phyloP scores from a whole-genome alignment of 1,140 invertebrate genomes.

The Rhizoglyphus robini region DNA sequence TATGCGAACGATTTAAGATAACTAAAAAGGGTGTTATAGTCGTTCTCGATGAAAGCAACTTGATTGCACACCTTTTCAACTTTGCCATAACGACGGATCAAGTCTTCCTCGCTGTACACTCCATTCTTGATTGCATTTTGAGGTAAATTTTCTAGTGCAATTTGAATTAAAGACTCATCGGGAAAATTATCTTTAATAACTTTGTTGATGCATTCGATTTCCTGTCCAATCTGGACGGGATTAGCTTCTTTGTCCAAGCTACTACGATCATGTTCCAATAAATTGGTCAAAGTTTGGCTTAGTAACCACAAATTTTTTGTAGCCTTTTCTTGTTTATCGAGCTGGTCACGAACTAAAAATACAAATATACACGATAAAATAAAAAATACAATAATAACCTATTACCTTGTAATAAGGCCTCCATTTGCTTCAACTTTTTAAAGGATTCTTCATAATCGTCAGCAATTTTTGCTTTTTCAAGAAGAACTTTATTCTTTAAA shows the following conservation, averaged over 20 bases:
- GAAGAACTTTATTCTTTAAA: slow-evolving; percentile 49
- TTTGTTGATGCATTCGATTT: slow-evolving; percentile 13
- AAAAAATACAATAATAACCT: slow-evolving; percentile 14
- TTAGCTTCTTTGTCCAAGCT: neutral
- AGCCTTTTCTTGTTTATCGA: slow-evolving; percentile 60
- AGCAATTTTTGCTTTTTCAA: slow-evolving; percentile 53
- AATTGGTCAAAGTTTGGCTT: slow-evolving; percentile 47
- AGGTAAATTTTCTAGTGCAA: slow-evolving; percentile 52
- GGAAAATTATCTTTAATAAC: neutral
- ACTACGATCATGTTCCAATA: neutral
- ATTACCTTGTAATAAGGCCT: slow-evolving; percentile 66
- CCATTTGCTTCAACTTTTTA: slow-evolving; percentile 69
- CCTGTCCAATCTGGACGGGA: neutral
- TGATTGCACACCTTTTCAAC: slow-evolving; percentile 44
- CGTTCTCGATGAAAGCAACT: slow-evolving; percentile 66
- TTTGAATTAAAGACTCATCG: slow-evolving; percentile 10
- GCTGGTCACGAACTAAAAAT: slow-evolving; percentile 53
- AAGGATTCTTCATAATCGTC: slow-evolving; percentile 61
- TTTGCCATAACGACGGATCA: slow-evolving; percentile 68
- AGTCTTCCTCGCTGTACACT: slow-evolving; percentile 65
- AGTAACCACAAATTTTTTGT: slow-evolving; percentile 82
- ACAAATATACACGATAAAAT: slow-evolving; percentile 9
- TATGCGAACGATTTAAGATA: slow-evolving; percentile 80
- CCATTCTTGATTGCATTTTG: slow-evolving; percentile 57
- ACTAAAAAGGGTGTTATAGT: slow-evolving; percentile 52